phyloP scores from a whole-genome alignment of 35 echinoderm and acorn worm genomes.

The Lytechinus pictus region DNA sequence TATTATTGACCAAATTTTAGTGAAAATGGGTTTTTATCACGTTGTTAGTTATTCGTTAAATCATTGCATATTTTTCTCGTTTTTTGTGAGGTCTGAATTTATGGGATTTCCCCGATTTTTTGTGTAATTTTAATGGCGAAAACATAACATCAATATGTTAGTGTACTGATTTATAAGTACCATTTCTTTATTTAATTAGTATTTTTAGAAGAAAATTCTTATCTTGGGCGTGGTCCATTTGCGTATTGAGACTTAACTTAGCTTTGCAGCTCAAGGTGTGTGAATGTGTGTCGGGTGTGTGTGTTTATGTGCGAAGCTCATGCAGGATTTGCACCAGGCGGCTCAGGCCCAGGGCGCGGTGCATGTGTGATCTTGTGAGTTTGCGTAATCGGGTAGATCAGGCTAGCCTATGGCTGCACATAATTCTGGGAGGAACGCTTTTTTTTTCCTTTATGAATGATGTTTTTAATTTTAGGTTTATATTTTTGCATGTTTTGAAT shows the following conservation, averaged over 20 bases:
- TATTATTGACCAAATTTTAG: neutral
- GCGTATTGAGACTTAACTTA: neutral
- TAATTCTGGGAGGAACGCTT: neutral
- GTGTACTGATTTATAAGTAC: neutral
- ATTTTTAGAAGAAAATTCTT: neutral
- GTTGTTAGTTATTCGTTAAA: neutral
- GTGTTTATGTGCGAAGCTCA: neutral
- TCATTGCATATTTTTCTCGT: neutral
- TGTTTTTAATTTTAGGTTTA: too few relatives aligned
- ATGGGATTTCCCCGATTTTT: neutral
- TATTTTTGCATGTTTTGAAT: too few relatives aligned
- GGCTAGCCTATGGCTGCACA: neutral
- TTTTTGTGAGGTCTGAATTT: neutral
- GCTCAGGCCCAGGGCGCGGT: neutral
- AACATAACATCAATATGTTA: neutral
- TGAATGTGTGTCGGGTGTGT: neutral
- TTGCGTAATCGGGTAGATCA: conserved; percentile 30
- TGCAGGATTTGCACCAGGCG: neutral
- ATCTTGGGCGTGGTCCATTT: conserved; percentile 1
- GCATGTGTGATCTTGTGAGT: conserved; percentile 29
- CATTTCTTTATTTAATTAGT: neutral
- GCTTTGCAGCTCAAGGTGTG: neutral
- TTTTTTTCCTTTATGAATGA: too few relatives aligned
- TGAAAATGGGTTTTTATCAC: neutral
- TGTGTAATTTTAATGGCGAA: neutral